Evolutionary conservation across 2,888 invertebrate species (phyloP), one percentile per base, ranked within the genome.

Genomic region (Dromius quadrimaculatus): DNA sequence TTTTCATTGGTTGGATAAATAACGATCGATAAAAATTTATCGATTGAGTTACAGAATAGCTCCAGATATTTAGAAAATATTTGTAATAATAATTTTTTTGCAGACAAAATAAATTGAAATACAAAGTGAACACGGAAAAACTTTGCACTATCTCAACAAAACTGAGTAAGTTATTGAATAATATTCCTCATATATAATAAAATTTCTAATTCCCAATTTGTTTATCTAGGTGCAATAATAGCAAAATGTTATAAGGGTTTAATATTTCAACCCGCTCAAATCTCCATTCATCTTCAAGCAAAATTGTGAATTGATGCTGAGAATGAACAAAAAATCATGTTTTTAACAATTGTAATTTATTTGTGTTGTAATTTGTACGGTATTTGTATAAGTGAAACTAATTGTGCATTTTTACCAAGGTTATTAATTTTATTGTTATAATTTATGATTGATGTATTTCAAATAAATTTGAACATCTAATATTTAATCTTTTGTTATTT

Each of bases 141-240:
- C 66, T 80, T n/a, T 41, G 13, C 15, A 68, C 71, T 41, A 66
- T 79, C 11, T 74, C 74, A 65, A 72, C 72, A 61, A 76, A 75
- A 73, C 74, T 81, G 75, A 78, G 81, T 81, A 75, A 75, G 77
- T 71, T 45, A 69, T 22, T 4, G 15, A 54, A 41, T 41, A 41
- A 28, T 28, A 28, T 28, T 5, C 4, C 8, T 28, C 8, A 8
- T 5, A 5, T 28, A 28, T 28, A 28, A 28, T 28, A 11, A 9
- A n/a, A 47, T 20, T 19, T 22, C 11, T 20, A 22, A 11, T 47
- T 4, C 4, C 11, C n/a, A 5, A 11, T 47, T 54, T 13, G 9
- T 54, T 43, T 54, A n/a, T n/a, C 9, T 11, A 54, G 50, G 28
- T 28, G 5, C 28, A 13, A 54, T 54, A 28, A 13, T 28, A 11